Conservation (phyloP, 2,888 invertebrate species). For the Agonopterix heracliana region DNA sequence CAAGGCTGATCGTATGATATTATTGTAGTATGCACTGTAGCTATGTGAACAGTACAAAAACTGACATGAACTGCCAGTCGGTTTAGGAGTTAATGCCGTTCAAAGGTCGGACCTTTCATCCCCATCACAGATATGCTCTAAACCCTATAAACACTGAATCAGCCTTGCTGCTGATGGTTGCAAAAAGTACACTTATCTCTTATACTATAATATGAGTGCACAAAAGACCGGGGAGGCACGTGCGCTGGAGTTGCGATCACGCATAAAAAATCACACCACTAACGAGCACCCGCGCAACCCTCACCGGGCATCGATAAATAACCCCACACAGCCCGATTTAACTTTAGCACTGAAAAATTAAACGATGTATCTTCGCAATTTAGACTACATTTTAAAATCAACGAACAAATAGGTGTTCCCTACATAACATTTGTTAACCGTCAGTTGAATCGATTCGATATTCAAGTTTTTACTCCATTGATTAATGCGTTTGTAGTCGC, state of each 20-base stretch:
- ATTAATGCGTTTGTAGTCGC: slow-evolving; percentile 43
- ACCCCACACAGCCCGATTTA: slow-evolving; percentile 44
- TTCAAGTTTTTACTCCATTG: slow-evolving; percentile 30
- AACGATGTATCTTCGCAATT: slow-evolving; percentile 43
- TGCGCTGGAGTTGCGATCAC: slow-evolving; percentile 18
- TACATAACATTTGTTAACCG: slow-evolving; percentile 24
- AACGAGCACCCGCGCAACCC: slow-evolving; percentile 40
- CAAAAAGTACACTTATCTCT: no score
- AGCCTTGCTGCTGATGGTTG: no score
- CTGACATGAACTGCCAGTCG: no score
- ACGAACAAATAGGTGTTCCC: slow-evolving; percentile 25
- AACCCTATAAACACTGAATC: no score
- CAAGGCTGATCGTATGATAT: no score
- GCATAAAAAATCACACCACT: slow-evolving; percentile 33
- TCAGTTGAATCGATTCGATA: slow-evolving; percentile 16
- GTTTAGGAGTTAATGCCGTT: no score
- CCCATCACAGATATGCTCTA: no score
- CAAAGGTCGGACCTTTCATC: no score
- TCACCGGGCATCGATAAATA: slow-evolving; percentile 43
- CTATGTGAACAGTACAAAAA: no score
- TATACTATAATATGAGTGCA: neutral
- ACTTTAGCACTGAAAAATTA: slow-evolving; percentile 54
- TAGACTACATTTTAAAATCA: slow-evolving; percentile 32
- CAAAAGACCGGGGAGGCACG: slow-evolving; percentile 29
- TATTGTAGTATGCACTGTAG: no score